Conservation (phyloP, 2,797 vertebrate species). For the Pseudochirops cupreus region DNA sequence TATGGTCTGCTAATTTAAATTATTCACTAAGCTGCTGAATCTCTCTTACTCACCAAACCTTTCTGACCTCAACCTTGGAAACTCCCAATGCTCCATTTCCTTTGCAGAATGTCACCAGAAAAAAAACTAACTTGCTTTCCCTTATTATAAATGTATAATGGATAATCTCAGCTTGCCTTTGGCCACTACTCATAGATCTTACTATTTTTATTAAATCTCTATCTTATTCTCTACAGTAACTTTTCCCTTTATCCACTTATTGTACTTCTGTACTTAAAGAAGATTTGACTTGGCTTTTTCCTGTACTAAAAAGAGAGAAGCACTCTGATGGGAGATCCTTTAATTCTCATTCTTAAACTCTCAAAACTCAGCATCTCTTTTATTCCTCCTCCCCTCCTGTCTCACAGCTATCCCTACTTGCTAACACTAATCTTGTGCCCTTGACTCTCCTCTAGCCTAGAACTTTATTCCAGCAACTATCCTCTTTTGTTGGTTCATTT, state of each 20-base stretch:
- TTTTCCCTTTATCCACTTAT: not conserved
- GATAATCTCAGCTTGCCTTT: not conserved
- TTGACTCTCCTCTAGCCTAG: not conserved
- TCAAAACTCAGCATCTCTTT: not conserved
- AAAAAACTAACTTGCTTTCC: not conserved
- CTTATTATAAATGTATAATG: not conserved
- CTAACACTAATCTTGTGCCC: not conserved
- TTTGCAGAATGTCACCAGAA: not conserved
- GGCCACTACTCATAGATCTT: not conserved
- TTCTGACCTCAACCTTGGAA: not conserved
- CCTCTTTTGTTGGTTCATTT: not conserved
- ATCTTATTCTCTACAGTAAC: not conserved
- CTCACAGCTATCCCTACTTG: not conserved
- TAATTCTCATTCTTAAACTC: not conserved
- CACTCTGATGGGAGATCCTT: not conserved
- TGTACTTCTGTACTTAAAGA: not conserved
- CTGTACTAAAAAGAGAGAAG: not conserved
- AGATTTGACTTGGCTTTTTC: not conserved
- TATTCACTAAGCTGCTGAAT: not conserved
- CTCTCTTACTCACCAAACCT: not conserved
- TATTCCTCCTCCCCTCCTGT: not conserved
- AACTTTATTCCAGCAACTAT: not conserved
- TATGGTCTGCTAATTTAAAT: not conserved
- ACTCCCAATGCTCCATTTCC: not conserved
- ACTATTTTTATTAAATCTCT: not conserved